Evolutionary conservation across 2,888 invertebrate species (phyloP), one percentile per base, ranked within the genome.

Genomic region (Temnothorax ravouxi): DNA sequence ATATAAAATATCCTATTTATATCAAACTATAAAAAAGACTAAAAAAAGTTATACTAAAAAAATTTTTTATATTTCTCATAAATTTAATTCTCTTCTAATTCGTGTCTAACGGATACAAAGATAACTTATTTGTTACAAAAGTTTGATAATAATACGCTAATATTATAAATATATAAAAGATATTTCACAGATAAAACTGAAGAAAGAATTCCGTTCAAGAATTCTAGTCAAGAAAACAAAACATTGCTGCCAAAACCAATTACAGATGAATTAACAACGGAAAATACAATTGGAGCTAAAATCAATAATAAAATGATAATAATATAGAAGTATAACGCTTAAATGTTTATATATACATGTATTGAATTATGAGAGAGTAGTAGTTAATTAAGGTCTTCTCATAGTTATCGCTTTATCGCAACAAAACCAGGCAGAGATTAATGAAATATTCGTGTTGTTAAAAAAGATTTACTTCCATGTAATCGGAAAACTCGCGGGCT

Each of bases 391-490:
- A 56, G 18, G 34, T 69, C 38, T 77, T n/a, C 25, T 54, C 41
- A 56, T 18, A 18, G 18, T 72, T 79, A 80, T 38, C 74, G 44
- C 38, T 72, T 56, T 59, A 77, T 59, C 75, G 9, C 47, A 59
- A 80, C 18, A 59, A 80, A 38, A 59, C 5, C 75, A 29, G 21
- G 41, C 77, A 77, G 34, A 74, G 74, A 74, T 80, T 80, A 64
- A 77, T 66, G 66, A 67, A 79, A 52, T 66, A 66, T 66, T 66
- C 64, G 66, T 38, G 80, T 56, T 66, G 56, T 56, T 54, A 15
- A 38, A 41, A 34, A 34, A 83, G 66, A 83, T 38, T 80, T 47
- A 64, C 56, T 25, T 44, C 25, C 74, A 44, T 34, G 74, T 44
- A 71, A 79, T 56, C 21, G 56, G 47, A 80, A 74, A 80, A 80